Evolutionary conservation across 1,140 invertebrate genomes (phyloP).

Genomic region (Drosophila dunni): DNA sequence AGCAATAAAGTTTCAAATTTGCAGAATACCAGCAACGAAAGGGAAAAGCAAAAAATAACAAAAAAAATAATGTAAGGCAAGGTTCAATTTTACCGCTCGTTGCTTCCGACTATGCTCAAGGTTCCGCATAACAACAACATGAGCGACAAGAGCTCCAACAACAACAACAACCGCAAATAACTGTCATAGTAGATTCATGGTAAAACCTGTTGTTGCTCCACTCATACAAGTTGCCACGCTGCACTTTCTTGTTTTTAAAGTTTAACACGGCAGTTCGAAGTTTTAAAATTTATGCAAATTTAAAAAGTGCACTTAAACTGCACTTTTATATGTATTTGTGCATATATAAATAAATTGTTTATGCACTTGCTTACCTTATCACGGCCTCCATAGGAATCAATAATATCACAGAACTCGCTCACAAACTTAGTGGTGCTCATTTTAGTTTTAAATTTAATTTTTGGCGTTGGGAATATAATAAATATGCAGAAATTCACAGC

Average conservation of each 20-base stretch:
- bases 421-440: conserved; percentile 76
- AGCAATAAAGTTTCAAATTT: conserved; percentile 52
- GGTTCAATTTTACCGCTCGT: conserved; percentile 49
- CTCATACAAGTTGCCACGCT: conserved; percentile 55
- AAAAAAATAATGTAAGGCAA: conserved; percentile 61
- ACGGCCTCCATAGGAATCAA: conserved; percentile 86
- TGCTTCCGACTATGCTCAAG: conserved; percentile 51
- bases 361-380: conserved; percentile 85
- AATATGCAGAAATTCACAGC: conserved; percentile 12
- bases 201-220: conserved; percentile 66
- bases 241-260: conserved; percentile 38
- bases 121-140: conserved; percentile 26
- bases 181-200: neutral
- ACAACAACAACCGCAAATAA: neutral
- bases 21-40: conserved; percentile 35
- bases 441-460: conserved; percentile 6
- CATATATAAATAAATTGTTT: conserved; percentile 2
- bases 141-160: conserved; percentile 8
- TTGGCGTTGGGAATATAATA: neutral
- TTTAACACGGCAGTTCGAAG: neutral
- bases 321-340: neutral
- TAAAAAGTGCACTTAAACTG: neutral
- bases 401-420: conserved; percentile 85
- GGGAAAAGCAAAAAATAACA: conserved; percentile 35
- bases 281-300: neutral